Conservation (phyloP, 2,113 vertebrate species). For the Triplophysa tibetana region DNA sequence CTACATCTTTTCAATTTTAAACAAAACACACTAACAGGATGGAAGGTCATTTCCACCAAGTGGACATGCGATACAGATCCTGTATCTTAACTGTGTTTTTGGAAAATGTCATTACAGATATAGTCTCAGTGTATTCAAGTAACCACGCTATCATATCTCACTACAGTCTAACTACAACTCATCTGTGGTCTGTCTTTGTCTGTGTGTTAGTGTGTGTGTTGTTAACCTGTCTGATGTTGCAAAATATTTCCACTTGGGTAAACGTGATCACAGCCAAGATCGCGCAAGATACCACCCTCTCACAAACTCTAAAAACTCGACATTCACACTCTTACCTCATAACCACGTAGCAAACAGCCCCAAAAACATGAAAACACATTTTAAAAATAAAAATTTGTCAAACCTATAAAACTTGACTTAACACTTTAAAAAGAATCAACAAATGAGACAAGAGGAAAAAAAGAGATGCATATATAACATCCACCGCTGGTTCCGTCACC, state of each 20-base stretch:
- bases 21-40: too few species aligned
- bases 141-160: too few species aligned
- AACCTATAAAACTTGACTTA: not conserved
- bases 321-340: not conserved
- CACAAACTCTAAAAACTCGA: slow-evolving; percentile 1
- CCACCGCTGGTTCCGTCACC: slow-evolving; percentile 43
- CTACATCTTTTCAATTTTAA: too few species aligned
- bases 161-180: too few species aligned
- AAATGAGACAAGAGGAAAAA: slow-evolving; percentile 3
- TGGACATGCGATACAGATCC: not conserved
- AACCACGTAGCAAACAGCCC: not conserved
- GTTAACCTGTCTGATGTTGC: slow-evolving; percentile 23
- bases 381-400: not conserved
- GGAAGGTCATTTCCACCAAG: not conserved
- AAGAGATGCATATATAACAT: not conserved
- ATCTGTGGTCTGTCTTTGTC: not conserved
- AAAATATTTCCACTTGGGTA: slow-evolving; percentile 21
- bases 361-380: slow-evolving; percentile 8
- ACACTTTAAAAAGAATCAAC: not conserved
- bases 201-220: slow-evolving; percentile 1
- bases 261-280: slow-evolving; percentile 39
- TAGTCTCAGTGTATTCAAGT: too few species aligned
- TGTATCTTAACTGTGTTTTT: too few species aligned
- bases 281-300: slow-evolving; percentile 30
- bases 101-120: too few species aligned